These are phyloP conservation scores for Hemaris fuciformis DNA, from an alignment of 2,888 invertebrate genomes.

Conservation along the genomic window DNA sequence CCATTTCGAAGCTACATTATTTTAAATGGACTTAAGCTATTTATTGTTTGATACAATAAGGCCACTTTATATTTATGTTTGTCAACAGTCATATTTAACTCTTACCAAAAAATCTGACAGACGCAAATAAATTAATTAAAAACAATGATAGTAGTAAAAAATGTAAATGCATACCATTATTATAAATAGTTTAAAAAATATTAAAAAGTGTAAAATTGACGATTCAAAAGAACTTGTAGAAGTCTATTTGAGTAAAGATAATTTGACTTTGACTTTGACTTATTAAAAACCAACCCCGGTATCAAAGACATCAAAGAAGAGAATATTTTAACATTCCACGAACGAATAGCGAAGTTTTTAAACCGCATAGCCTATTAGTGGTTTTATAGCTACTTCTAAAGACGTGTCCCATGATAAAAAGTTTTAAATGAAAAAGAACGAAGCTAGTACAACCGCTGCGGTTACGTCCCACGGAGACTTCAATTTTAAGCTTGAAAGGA, in stretches of 20 bases:
- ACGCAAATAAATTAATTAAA: no score
- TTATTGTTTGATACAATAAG: no score
- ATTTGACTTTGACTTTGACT: no score
- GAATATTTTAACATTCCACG: slow-evolving; percentile 21
- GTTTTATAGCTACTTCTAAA: slow-evolving; percentile 58
- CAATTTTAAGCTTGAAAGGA: slow-evolving; percentile 32
- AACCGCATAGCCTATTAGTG: slow-evolving; percentile 69
- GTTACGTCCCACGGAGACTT: slow-evolving; percentile 32
- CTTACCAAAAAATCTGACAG: not conserved
- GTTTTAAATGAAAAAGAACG: slow-evolving; percentile 56
- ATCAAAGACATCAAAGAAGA: slow-evolving; percentile 14
- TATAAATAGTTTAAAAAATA: no score
- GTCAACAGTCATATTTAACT: not conserved
- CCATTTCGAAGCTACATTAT: no score
- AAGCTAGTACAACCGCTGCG: slow-evolving; percentile 40
- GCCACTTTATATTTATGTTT: no score
- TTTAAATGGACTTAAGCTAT: no score
- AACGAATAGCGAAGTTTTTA: slow-evolving; percentile 47
- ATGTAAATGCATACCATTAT: not conserved
- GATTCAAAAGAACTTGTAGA: no score
- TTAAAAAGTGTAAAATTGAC: no score
- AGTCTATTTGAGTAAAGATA: no score
- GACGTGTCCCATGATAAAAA: slow-evolving; percentile 52
- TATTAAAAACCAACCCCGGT: not conserved
- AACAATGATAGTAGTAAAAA: not conserved